These are phyloP conservation scores for Athetis lepigone DNA, from an alignment of 2,888 invertebrate genomes.

Conservation along the genomic window DNA sequence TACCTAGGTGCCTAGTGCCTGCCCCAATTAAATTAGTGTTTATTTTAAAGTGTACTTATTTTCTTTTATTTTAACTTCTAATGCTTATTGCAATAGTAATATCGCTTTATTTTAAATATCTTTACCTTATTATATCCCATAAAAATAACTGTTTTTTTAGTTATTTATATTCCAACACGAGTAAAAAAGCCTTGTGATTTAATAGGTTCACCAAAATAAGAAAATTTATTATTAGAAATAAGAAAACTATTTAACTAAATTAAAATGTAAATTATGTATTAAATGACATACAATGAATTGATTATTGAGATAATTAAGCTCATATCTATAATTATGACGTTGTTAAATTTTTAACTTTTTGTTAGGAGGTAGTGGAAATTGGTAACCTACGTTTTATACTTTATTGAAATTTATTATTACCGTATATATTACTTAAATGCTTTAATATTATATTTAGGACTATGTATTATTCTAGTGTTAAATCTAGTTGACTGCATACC, in stretches of 20 bases:
- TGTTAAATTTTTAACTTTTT: conserved; percentile 53
- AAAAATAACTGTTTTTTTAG: neutral
- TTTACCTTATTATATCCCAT: neutral
- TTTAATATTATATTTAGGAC: conserved; percentile 57
- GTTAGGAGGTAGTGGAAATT: conserved; percentile 45
- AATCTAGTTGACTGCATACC: conserved; percentile 39
- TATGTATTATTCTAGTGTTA: conserved; percentile 47
- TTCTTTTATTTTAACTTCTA: conserved; percentile 13
- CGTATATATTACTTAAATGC: conserved; percentile 62
- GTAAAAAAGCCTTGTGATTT: conserved; percentile 26
- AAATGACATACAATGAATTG: conserved; percentile 53
- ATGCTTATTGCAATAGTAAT: conserved; percentile 11
- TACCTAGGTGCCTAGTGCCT: conserved; percentile 56
- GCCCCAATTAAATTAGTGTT: conserved; percentile 58
- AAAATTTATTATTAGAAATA: conserved; percentile 6
- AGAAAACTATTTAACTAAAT: conserved; percentile 21
- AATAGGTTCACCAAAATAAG: conserved; percentile 30
- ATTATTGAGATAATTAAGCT: conserved; percentile 48
- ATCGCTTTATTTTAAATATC: neutral
- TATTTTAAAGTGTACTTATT: conserved; percentile 23
- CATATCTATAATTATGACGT: conserved; percentile 31
- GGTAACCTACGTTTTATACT: conserved; percentile 43
- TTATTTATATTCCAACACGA: conserved; percentile 11
- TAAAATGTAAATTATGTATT: conserved; percentile 27
- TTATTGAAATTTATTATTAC: conserved; percentile 37